Evolutionary conservation across 1,140 invertebrate species (phyloP).

Genomic region (Meloidogyne exigua): DNA sequence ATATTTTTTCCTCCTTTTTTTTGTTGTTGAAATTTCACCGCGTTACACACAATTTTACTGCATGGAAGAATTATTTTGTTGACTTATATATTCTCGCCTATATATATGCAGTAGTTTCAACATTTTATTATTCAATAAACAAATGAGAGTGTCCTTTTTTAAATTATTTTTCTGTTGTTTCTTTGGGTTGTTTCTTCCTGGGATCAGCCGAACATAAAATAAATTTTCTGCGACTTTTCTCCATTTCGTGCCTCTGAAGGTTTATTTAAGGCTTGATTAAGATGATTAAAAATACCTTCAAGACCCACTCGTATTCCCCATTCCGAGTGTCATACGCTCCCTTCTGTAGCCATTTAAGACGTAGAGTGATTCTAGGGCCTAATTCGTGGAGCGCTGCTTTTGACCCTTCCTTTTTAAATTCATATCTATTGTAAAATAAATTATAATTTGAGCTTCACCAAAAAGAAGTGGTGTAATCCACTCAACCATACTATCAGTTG

Average conservation of each 20-base stretch:
- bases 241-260: constrained; percentile 63
- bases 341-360: constrained; percentile 85
- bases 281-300: neutral
- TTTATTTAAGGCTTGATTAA: neutral
- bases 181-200: neutral
- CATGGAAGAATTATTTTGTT: neutral
- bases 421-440: constrained; percentile 75
- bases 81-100: no score
- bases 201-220: constrained; percentile 29
- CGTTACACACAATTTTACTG: no score
- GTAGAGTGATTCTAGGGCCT: constrained; percentile 90
- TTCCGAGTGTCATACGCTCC: constrained; percentile 94
- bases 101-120: neutral
- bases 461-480: no score
- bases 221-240: constrained; percentile 59
- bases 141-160: neutral
- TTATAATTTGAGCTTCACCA: no score
- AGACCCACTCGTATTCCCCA: constrained; percentile 82
- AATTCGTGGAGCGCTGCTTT: constrained; percentile 83
- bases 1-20: neutral
- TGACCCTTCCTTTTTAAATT: constrained; percentile 80
- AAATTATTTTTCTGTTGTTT: neutral
- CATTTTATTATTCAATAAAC: constrained; percentile 1
- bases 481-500: no score
- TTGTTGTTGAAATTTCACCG: neutral